Evolutionary conservation across 2,113 vertebrate species (phyloP).

Genomic region (Electrona antarctica): DNA sequence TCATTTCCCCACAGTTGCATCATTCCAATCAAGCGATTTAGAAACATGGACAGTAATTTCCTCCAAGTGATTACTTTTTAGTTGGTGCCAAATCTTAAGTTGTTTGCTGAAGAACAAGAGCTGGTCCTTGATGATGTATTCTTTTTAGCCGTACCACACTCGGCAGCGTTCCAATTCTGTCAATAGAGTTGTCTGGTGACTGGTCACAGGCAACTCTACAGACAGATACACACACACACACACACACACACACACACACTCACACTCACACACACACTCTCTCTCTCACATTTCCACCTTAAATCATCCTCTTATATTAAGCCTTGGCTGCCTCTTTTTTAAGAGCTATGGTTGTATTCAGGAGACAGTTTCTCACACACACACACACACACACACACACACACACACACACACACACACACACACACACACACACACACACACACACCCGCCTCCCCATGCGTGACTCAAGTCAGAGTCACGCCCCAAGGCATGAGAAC

Average conservation of each 20-base stretch:
- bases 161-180: conserved; percentile 37
- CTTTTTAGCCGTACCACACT: not conserved
- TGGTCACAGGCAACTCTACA: not conserved
- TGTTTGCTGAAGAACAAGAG: conserved; percentile 17
- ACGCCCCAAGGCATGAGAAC: conserved; percentile 21
- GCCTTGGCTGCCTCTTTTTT: not conserved
- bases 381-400: not conserved
- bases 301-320: not conserved
- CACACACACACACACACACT: not conserved
- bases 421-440: not conserved
- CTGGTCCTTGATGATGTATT: not conserved
- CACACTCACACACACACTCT: not conserved
- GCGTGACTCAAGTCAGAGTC: conserved; percentile 18
- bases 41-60: conserved; percentile 25
- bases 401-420: not conserved
- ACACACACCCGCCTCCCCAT: not conserved
- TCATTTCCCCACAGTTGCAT: conserved; percentile 17
- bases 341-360: not conserved
- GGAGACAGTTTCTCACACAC: not conserved
- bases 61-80: not conserved
- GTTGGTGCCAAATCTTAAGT: conserved; percentile 11
- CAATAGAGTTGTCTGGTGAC: conserved; percentile 5
- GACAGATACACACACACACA: not conserved
- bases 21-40: conserved; percentile 24
- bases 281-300: not conserved